Evolutionary conservation across 1,140 invertebrate species (phyloP).

Genomic region (Apis cerana): DNA sequence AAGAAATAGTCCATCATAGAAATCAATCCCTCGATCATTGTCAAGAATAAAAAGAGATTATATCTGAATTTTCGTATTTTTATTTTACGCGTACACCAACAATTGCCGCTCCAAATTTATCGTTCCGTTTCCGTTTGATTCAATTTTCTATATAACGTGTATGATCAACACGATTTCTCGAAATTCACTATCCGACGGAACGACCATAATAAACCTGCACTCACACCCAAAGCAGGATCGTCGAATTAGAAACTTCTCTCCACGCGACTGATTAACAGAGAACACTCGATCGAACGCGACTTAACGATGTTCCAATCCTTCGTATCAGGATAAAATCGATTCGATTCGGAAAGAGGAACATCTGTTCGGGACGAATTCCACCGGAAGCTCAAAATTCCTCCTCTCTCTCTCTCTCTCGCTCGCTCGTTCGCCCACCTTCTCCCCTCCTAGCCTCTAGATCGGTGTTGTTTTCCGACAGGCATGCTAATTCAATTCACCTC

Average conservation of each 20-base stretch:
- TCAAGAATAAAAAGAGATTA: too few species aligned
- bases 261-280: slow-evolving; percentile 53
- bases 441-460: background rate
- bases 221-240: slow-evolving; percentile 2
- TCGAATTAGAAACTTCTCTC: slow-evolving; percentile 46
- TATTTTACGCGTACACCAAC: background rate
- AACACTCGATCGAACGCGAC: slow-evolving; percentile 18
- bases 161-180: slow-evolving; percentile 49
- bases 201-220: slow-evolving; percentile 12
- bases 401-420: background rate
- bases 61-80: too few species aligned
- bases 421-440: background rate
- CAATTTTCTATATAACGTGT: background rate
- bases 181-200: slow-evolving; percentile 13
- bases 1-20: too few species aligned
- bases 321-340: slow-evolving; percentile 51
- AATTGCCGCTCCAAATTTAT: slow-evolving; percentile 5
- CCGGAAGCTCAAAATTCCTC: background rate
- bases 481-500: slow-evolving; percentile 16
- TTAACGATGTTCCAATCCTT: background rate
- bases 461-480: slow-evolving; percentile 15
- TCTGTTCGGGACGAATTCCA: slow-evolving; percentile 7
- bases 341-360: background rate
- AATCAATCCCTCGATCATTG: too few species aligned
- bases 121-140: background rate